Percentiles rank a stretch among this genome's conserved stretches.
Evolutionary conservation across 2,888 invertebrate genomes (phyloP).

Genomic region (Heteropelma amictum): DNA sequence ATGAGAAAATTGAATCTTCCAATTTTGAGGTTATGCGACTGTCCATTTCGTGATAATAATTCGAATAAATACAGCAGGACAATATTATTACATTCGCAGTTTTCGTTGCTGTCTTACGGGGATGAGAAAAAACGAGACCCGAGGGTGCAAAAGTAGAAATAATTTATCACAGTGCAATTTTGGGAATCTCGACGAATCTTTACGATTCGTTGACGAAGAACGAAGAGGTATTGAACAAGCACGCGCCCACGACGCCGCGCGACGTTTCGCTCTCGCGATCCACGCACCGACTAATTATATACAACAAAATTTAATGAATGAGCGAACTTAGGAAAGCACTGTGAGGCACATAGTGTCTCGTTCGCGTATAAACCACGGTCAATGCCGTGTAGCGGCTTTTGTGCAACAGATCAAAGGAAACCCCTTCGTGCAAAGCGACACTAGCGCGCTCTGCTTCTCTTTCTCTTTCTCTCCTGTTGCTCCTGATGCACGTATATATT

Average conservation of each 20-base stretch:
- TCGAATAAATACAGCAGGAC: too few relatives aligned
- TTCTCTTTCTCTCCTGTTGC: background rate
- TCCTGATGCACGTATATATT: background rate
- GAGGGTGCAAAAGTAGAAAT: constrained; percentile 46
- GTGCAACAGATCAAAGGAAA: constrained; percentile 72
- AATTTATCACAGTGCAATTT: constrained; percentile 56
- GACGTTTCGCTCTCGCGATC: constrained; percentile 54
- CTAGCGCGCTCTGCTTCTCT: background rate
- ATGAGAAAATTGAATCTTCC: too few relatives aligned
- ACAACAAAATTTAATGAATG: constrained; percentile 77
- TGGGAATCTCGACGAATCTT: constrained; percentile 52
- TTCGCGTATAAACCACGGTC: constrained; percentile 76
- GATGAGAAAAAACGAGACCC: background rate
- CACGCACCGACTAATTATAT: constrained; percentile 74
- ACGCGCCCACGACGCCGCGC: constrained; percentile 50
- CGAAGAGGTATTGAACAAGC: constrained; percentile 53
- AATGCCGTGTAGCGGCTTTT: constrained; percentile 77
- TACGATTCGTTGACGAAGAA: constrained; percentile 59
- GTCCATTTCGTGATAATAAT: too few relatives aligned
- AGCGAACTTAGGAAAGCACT: constrained; percentile 74
- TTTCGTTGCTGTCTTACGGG: too few relatives aligned
- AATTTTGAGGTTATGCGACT: too few relatives aligned
- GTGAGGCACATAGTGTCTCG: constrained; percentile 67
- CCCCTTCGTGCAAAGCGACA: background rate
- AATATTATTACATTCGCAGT: too few relatives aligned